These are phyloP conservation scores for Hippoglossus stenolepis DNA, from an alignment of 2,113 vertebrate species.

Conservation along the genomic window DNA sequence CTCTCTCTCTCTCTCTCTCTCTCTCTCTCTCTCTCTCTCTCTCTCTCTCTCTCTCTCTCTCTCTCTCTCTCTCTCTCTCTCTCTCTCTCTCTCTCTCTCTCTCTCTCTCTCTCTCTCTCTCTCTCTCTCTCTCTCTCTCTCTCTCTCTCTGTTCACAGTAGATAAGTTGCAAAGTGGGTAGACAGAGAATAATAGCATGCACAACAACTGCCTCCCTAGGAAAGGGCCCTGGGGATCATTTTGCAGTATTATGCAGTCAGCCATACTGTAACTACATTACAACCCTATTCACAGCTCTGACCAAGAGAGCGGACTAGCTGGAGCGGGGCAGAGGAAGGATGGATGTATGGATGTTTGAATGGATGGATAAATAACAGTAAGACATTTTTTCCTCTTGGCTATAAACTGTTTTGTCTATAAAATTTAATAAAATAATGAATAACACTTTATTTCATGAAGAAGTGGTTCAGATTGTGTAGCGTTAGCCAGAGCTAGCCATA, in stretches of 20 bases:
- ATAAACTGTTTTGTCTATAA: too few species aligned
- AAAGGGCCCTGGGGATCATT: slow-evolving; percentile 71
- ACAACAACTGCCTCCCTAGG: slow-evolving; percentile 72
- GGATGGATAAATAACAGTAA: neutral
- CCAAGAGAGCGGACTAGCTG: slow-evolving; percentile 24
- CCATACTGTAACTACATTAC: slow-evolving; percentile 77
- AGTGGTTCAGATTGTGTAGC: too few species aligned
- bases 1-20: too few species aligned
- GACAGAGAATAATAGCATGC: slow-evolving; percentile 78
- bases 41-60: too few species aligned
- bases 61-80: slow-evolving; percentile 44
- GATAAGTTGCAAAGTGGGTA: slow-evolving; percentile 67
- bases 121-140: slow-evolving; percentile 24
- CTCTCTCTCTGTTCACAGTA: slow-evolving; percentile 60
- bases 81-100: too few species aligned
- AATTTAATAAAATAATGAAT: neutral
- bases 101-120: too few species aligned
- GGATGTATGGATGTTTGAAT: neutral
- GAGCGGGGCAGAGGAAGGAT: slow-evolving; percentile 18
- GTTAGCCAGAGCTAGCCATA: too few species aligned
- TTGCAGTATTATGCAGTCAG: slow-evolving; percentile 78
- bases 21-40: too few species aligned
- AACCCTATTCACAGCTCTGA: slow-evolving; percentile 52
- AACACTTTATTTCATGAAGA: neutral
- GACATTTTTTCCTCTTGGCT: too few species aligned